phyloP scores from a whole-genome alignment of 2,113 vertebrate species.

The Neodontobutis hainanensis region DNA sequence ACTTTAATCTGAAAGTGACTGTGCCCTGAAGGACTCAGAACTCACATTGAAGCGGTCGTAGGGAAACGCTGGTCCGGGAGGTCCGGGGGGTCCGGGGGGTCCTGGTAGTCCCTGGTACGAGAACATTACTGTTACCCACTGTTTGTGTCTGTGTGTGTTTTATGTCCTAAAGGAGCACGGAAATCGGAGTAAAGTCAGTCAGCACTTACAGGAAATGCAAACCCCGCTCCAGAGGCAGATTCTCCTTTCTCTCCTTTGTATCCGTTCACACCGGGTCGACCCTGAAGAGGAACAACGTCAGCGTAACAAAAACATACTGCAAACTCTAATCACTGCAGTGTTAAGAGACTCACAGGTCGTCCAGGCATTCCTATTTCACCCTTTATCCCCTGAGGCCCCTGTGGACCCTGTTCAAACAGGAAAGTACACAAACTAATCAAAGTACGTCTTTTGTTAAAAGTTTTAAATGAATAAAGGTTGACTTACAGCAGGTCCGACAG shows the following conservation, averaged over 20 bases:
- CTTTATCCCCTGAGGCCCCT: constrained; percentile 85
- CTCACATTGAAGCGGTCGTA: constrained; percentile 73
- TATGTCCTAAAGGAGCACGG: not conserved
- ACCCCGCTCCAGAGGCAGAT: constrained; percentile 51
- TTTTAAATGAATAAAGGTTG: not conserved
- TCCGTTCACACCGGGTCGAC: constrained; percentile 93
- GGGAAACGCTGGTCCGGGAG: constrained; percentile 52
- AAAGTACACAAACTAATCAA: not conserved
- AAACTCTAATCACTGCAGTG: not conserved
- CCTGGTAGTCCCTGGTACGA: constrained; percentile 78
- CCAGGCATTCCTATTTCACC: constrained; percentile 97
- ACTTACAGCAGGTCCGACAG: constrained; percentile 76
- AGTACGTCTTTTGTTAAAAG: too few relatives aligned
- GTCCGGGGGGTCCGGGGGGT: constrained; percentile 70
- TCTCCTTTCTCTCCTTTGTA: constrained; percentile 95
- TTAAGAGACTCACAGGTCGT: constrained; percentile 79
- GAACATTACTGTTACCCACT: constrained; percentile 3
- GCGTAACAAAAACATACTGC: too few relatives aligned
- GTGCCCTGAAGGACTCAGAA: too few relatives aligned
- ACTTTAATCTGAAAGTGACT: too few relatives aligned
- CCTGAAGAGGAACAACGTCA: constrained; percentile 71
- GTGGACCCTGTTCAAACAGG: constrained; percentile 77
- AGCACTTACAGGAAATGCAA: constrained; percentile 82
- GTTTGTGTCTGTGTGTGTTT: too few relatives aligned
- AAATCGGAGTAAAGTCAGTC: not conserved